These are phyloP conservation scores for Danaus plexippus DNA, from an alignment of 1,140 invertebrate genomes.

Conservation along the genomic window DNA sequence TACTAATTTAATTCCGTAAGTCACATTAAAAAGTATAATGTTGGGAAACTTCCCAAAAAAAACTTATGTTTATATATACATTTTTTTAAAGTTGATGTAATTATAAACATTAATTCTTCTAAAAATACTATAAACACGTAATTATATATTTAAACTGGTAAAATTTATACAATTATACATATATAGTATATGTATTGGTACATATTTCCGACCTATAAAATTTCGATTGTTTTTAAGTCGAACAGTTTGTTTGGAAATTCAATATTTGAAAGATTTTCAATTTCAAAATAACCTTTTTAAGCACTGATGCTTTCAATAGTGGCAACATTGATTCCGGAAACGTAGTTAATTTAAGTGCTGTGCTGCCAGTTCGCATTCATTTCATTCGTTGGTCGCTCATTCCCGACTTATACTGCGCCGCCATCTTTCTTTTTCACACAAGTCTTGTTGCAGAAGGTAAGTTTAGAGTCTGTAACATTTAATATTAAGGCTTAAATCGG, in stretches of 20 bases:
- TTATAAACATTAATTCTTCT: no score
- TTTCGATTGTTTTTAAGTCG: no score
- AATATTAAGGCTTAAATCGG: no score
- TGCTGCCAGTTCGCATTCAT: slow-evolving; percentile 20
- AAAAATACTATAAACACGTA: neutral
- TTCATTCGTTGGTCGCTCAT: slow-evolving; percentile 29
- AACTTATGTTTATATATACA: no score
- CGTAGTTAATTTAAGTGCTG: slow-evolving; percentile 4
- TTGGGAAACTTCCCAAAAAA: no score
- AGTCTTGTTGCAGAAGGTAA: slow-evolving; percentile 60
- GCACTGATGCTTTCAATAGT: neutral
- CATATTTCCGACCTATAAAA: no score
- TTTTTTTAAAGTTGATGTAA: no score
- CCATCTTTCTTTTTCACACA: slow-evolving; percentile 64
- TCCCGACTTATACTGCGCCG: slow-evolving; percentile 32
- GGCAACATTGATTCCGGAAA: slow-evolving; percentile 20
- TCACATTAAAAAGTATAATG: no score
- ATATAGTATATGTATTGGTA: no score
- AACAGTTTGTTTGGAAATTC: no score
- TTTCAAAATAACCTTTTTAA: neutral
- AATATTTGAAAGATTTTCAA: no score
- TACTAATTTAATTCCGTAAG: no score
- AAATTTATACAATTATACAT: neutral
- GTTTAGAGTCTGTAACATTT: slow-evolving; percentile 32
- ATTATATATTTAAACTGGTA: neutral